Evolutionary conservation across 2,888 invertebrate species (phyloP).

Genomic region (Chaitophorus viminalis): DNA sequence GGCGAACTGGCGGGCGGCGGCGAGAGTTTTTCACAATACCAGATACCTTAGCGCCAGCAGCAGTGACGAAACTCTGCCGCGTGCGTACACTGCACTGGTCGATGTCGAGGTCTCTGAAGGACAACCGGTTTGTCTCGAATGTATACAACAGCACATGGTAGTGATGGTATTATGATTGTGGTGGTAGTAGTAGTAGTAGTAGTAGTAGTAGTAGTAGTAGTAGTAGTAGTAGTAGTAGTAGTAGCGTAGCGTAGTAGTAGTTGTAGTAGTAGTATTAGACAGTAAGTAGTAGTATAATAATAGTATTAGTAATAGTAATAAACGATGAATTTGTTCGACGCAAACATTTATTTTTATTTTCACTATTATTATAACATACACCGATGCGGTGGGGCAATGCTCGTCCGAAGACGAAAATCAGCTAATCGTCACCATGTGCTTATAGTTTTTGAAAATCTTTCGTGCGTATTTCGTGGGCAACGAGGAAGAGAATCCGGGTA

Average conservation of each 20-base stretch:
- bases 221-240: background rate
- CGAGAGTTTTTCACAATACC: constrained; percentile 17
- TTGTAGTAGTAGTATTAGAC: background rate
- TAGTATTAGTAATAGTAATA: background rate
- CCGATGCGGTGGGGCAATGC: background rate
- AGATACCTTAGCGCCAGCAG: constrained; percentile 35
- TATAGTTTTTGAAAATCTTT: too few species aligned
- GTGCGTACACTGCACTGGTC: background rate
- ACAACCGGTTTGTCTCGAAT: constrained; percentile 51
- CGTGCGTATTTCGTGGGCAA: background rate
- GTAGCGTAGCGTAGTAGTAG: background rate
- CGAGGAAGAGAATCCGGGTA: constrained; percentile 9
- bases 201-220: constrained; percentile 11
- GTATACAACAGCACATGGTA: background rate
- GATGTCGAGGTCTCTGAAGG: constrained; percentile 53
- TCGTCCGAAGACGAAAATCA: constrained; percentile 14
- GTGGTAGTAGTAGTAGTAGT: background rate
- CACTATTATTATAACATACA: background rate
- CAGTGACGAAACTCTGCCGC: constrained; percentile 30
- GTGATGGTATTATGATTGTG: background rate
- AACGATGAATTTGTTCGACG: constrained; percentile 8
- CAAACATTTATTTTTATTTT: background rate
- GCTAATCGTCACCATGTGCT: background rate
- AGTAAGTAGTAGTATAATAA: background rate
- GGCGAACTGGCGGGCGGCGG: background rate